Conservation (phyloP, 2,797 vertebrate species). For the Luscinia luscinia region DNA sequence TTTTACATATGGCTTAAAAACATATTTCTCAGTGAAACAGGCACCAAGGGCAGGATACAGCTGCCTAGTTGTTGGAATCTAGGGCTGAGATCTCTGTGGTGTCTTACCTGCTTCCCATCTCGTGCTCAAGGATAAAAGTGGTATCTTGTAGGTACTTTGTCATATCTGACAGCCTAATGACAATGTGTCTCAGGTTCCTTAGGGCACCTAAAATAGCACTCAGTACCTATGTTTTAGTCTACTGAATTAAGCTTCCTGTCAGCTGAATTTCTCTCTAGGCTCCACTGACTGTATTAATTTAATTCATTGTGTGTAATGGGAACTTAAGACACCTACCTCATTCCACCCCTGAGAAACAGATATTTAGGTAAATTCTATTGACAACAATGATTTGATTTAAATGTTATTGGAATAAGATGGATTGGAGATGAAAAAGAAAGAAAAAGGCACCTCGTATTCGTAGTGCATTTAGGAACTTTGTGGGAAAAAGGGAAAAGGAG, state of each 20-base stretch:
- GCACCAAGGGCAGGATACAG: background rate
- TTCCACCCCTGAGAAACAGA: background rate
- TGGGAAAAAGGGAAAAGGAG: background rate
- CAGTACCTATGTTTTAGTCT: background rate
- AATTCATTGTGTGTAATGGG: background rate
- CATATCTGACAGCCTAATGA: slow-evolving; percentile 15
- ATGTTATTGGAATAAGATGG: background rate
- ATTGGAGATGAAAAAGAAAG: background rate
- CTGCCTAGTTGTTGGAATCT: background rate
- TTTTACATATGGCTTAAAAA: background rate
- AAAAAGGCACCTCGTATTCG: background rate
- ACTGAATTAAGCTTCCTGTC: background rate
- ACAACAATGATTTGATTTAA: background rate
- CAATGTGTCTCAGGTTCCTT: background rate
- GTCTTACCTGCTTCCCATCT: background rate
- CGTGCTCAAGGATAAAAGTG: background rate
- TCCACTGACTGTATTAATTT: background rate
- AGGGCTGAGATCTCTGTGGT: background rate
- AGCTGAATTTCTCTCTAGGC: slow-evolving; percentile 11
- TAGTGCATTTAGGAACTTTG: background rate
- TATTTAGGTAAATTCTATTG: background rate
- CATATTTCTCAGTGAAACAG: background rate
- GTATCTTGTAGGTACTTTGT: background rate
- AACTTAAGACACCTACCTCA: background rate
- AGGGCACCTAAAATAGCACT: background rate